Evolutionary conservation across 2,888 invertebrate species (phyloP).

Genomic region (Creontiades dilutus): DNA sequence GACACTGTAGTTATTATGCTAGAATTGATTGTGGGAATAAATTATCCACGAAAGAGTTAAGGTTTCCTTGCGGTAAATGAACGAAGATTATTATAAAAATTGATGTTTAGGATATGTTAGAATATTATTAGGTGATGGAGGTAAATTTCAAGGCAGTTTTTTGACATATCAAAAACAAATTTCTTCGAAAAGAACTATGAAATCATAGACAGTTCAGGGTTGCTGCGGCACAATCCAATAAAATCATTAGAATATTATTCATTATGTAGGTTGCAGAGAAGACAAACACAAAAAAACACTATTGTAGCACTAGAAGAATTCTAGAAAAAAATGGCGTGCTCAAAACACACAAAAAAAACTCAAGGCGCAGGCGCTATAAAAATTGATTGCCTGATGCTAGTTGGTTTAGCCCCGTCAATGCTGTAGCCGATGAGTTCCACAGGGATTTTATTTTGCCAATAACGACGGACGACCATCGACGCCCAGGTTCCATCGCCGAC

Average conservation of each 20-base stretch:
- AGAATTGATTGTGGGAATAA: no score
- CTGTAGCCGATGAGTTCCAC: slow-evolving; percentile 80
- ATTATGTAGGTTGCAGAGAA: background rate
- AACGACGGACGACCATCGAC: slow-evolving; percentile 87
- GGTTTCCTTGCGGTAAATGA: no score
- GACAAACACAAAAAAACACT: background rate
- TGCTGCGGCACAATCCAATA: no score
- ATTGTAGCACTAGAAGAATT: background rate
- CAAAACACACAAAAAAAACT: slow-evolving; percentile 45
- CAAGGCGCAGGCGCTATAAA: slow-evolving; percentile 61
- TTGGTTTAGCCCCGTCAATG: slow-evolving; percentile 86
- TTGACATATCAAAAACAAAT: background rate
- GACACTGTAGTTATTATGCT: no score
- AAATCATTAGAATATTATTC: no score
- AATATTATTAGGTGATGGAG: no score
- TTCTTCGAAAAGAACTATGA: background rate
- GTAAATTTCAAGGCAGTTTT: background rate
- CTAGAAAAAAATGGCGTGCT: background rate
- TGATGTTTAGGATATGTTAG: no score
- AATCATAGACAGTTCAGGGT: no score
- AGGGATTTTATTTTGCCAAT: slow-evolving; percentile 93
- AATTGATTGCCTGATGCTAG: slow-evolving; percentile 82
- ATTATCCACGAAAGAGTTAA: no score
- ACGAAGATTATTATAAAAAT: no score
- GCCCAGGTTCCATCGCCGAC: slow-evolving; percentile 80